Base-by-base conservation (phyloP, 2,888 invertebrate species). In the Phanerotoma sp. region DNA sequence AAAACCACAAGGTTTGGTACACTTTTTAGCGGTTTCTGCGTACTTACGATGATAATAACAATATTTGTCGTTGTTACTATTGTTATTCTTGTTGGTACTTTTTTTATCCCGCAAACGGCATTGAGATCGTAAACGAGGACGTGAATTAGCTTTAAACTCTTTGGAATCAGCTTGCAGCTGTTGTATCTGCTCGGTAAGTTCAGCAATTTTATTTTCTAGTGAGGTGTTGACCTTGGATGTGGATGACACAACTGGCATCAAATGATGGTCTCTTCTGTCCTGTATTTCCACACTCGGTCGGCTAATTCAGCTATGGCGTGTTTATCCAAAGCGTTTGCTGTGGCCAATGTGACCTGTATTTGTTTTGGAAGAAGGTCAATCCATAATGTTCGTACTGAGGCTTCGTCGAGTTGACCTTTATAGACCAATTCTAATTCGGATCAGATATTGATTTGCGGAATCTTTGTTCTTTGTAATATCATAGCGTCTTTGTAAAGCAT, bases 81-180 rank as follows among this genome's bases (percentile, higher is more conserved):
- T 9, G 69, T 71, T 0, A 51, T 66, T 4, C 71, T 63, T 0
- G 67, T 72, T 0, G 71, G 70, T 40, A 72, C 73, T 1, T 15
- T 16, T 15, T 1, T 7, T 4, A 2, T 13, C 1, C 4, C 15
- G 42, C 3, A 10, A 13, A 1, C 13, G 13, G 25, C 15, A 9
- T n/a, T 5, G 11, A 7, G 16, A n/a, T 1, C 42, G n/a, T 16
- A 28, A 42, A 6, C 25, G 13, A 13, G 9, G 13, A 5, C 25
- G 15, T 2, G 10, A 15, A 13, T 4, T 25, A 15, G 15, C 5
- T 7, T 7, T n/a, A 6, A 5, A 5, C 25, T 11, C 7, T 21
- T 15, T 18, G 38, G 11, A 11, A 7, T 38, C 10, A 11, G 3
- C 20, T 38, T 6, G 18, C 3, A 15, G 3, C 16, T 18, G 16